phyloP scores from a whole-genome alignment of 1,140 invertebrate species.

The Nilaparvata lugens region DNA sequence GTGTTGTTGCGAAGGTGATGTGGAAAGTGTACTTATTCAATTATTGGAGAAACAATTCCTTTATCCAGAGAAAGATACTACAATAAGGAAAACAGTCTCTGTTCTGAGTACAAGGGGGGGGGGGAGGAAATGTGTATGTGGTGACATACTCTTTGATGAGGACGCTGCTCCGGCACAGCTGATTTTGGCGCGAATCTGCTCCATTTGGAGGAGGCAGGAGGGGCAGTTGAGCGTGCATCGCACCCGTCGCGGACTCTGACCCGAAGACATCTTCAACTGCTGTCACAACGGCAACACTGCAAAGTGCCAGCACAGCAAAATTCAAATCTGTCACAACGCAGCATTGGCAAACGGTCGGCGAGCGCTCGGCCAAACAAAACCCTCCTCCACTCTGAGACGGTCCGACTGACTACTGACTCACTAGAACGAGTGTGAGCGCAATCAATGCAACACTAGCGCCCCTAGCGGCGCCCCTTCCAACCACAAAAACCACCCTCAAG shows the following conservation, averaged over 20 bases:
- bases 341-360: constrained; percentile 28
- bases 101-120: too few species aligned
- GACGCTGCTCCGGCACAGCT: too few species aligned
- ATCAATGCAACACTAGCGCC: constrained; percentile 17
- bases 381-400: neutral
- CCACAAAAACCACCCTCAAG: neutral
- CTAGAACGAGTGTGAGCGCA: neutral
- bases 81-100: too few species aligned
- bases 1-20: too few species aligned
- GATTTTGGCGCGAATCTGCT: constrained; percentile 53
- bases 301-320: constrained; percentile 3
- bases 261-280: constrained; percentile 26
- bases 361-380: neutral
- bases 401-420: neutral
- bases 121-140: too few species aligned
- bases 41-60: too few species aligned
- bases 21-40: too few species aligned
- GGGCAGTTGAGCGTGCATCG: constrained; percentile 64
- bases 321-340: constrained; percentile 33
- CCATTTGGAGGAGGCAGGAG: constrained; percentile 53
- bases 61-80: too few species aligned
- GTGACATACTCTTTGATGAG: too few species aligned
- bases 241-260: constrained; percentile 55
- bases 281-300: neutral
- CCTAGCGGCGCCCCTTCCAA: constrained; percentile 7